Conservation (phyloP, 1,140 invertebrate genomes). For the Drosophila kohkoa region DNA sequence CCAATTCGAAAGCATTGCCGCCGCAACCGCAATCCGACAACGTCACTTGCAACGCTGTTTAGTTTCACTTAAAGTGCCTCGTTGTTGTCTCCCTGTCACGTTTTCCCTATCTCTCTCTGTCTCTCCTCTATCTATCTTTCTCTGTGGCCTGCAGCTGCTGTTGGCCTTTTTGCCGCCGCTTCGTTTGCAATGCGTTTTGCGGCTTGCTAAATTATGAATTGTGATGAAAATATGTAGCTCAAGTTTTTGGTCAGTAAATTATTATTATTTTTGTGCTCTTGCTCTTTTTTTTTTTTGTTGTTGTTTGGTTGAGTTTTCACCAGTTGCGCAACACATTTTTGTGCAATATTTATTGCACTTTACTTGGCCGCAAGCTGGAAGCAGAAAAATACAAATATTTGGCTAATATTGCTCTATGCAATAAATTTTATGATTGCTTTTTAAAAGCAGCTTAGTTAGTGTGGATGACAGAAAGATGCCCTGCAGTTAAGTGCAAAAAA, state of each 20-base stretch:
- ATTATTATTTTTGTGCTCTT: constrained; percentile 32
- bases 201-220: constrained; percentile 58
- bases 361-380: constrained; percentile 12
- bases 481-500: not conserved
- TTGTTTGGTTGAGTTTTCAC: not conserved
- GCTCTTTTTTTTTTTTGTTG: not conserved
- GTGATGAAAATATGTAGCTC: constrained; percentile 57
- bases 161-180: constrained; percentile 34
- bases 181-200: constrained; percentile 35
- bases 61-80: constrained; percentile 81
- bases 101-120: not conserved
- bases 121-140: not conserved
- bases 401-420: constrained; percentile 13
- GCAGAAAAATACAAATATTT: constrained; percentile 12
- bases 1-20: constrained; percentile 39
- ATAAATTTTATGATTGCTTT: constrained; percentile 12
- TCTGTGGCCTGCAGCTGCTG: constrained; percentile 20
- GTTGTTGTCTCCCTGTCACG: constrained; percentile 41
- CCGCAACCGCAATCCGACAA: constrained; percentile 72
- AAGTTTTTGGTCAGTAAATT: constrained; percentile 38
- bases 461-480: not conserved
- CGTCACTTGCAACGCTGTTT: constrained; percentile 81
- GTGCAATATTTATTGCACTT: constrained; percentile 46
- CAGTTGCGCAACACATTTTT: constrained; percentile 22
- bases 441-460: not conserved